Base-by-base conservation (phyloP, 2,113 vertebrate genomes). In the Coryphaenoides rupestris region DNA sequence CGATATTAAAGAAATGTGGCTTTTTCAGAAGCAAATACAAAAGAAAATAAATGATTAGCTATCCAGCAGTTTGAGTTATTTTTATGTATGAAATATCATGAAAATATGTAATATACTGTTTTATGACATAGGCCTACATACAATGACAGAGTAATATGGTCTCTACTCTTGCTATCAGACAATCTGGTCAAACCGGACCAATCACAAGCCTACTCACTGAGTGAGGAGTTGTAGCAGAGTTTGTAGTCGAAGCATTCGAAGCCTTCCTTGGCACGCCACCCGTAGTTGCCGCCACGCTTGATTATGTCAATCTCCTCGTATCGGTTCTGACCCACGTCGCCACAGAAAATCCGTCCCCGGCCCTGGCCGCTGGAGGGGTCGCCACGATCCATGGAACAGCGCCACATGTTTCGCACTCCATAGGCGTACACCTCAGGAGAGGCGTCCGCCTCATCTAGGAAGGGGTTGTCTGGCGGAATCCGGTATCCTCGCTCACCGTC, bases 231-330 rank as follows among this genome's bases (percentile, higher is more conserved):
- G 12, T 77, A 88, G 70, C 92, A 96, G 60, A 95, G 87, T 55
- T 92, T 93, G 10, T 75, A 16, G 46, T 95, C 90, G 0, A 89
- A 95, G 66, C 93, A 96, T 72, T 92, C 88, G 23, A 95, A 93
- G 13, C 94, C 93, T 66, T 95, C 93, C 72, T 93, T 95, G 0
- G 93, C 94, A 73, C 94, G 89, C 93, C 94, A 95, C 55, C 92
- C 90, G 0, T 94, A 93, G 82, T 94, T 96, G 15, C 92, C 93
- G 16, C 93, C 93, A 75, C 91, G 93, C 55, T 88, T 74, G 17
- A 94, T 85, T n/a, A 95, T 86, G 68, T 95, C 81, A 0, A 93
- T 80, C 83, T 95, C 93, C 77, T 95, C 94, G 47, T 90, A 94
- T n/a, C 87, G 89, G 80, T 94, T 94, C 77, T 96, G 93, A 4